phyloP scores from a whole-genome alignment of 2,888 invertebrate genomes.

The Smittia sp. region DNA sequence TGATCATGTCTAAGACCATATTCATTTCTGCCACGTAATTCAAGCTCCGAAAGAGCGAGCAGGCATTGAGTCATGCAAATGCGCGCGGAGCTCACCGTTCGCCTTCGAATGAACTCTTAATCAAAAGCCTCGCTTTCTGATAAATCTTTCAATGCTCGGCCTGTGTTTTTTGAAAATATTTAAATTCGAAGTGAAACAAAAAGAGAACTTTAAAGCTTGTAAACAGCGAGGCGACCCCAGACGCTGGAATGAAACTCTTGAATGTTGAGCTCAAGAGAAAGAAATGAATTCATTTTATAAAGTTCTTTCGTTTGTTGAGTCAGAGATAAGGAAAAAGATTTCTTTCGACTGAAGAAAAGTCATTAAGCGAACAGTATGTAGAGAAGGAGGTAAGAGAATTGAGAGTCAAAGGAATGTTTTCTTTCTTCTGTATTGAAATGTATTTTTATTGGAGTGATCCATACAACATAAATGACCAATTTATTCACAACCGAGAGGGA shows the following conservation, averaged over 20 bases:
- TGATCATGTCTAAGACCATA: slow-evolving; percentile 3
- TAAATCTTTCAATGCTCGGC: background rate
- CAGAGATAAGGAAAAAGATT: background rate
- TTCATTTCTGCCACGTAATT: background rate
- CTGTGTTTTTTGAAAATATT: background rate
- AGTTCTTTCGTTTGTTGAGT: background rate
- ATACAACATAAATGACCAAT: slow-evolving; percentile 33
- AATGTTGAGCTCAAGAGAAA: too few species aligned
- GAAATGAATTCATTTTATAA: slow-evolving; percentile 12
- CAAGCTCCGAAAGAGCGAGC: background rate
- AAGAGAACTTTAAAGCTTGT: background rate
- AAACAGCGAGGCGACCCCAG: background rate
- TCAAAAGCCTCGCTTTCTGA: slow-evolving; percentile 16
- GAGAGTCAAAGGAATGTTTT: slow-evolving; percentile 7
- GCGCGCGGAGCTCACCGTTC: background rate
- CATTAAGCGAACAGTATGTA: slow-evolving; percentile 3
- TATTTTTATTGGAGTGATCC: slow-evolving; percentile 36
- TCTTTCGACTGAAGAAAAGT: slow-evolving; percentile 15
- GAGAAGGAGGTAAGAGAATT: background rate
- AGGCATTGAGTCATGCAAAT: too few species aligned
- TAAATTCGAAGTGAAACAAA: slow-evolving; percentile 4
- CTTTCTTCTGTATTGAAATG: slow-evolving; percentile 20
- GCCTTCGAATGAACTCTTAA: slow-evolving; percentile 29
- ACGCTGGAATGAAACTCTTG: background rate
- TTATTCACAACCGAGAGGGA: slow-evolving; percentile 13